phyloP scores from a whole-genome alignment of 2,888 invertebrate genomes.

The Augiades crinisus region DNA sequence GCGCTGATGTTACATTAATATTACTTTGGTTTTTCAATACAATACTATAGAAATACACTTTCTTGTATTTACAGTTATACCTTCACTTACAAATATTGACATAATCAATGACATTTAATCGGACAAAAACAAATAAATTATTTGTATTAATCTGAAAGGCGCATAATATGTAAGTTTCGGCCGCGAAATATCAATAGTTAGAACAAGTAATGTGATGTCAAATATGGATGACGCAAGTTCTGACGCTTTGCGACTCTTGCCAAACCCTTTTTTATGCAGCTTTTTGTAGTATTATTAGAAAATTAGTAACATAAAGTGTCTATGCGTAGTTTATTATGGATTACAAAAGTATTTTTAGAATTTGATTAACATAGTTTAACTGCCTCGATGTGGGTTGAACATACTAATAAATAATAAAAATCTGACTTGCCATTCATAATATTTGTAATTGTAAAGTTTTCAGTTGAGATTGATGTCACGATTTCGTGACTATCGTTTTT shows the following conservation, averaged over 20 bases:
- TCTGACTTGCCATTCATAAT: too few relatives aligned
- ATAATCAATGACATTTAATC: background rate
- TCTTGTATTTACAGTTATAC: too few relatives aligned
- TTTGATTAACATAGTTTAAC: background rate
- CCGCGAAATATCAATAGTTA: constrained; percentile 25
- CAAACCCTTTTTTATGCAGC: constrained; percentile 29
- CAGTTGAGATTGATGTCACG: too few relatives aligned
- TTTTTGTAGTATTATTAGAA: constrained; percentile 2
- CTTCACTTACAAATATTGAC: too few relatives aligned
- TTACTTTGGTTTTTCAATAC: too few relatives aligned
- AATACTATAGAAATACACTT: too few relatives aligned
- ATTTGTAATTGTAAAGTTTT: too few relatives aligned
- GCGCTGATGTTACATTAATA: too few relatives aligned
- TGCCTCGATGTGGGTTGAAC: too few relatives aligned
- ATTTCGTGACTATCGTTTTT: too few relatives aligned
- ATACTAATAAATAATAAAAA: too few relatives aligned
- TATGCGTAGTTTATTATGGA: background rate
- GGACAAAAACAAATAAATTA: background rate
- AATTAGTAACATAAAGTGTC: background rate
- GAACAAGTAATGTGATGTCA: constrained; percentile 10
- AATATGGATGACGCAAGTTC: constrained; percentile 12
- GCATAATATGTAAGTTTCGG: background rate
- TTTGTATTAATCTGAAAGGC: background rate
- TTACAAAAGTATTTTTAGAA: background rate
- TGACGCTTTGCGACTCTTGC: constrained; percentile 6